Base-by-base conservation (phyloP, 1,140 invertebrate genomes). In the Mylabris phalerata region DNA sequence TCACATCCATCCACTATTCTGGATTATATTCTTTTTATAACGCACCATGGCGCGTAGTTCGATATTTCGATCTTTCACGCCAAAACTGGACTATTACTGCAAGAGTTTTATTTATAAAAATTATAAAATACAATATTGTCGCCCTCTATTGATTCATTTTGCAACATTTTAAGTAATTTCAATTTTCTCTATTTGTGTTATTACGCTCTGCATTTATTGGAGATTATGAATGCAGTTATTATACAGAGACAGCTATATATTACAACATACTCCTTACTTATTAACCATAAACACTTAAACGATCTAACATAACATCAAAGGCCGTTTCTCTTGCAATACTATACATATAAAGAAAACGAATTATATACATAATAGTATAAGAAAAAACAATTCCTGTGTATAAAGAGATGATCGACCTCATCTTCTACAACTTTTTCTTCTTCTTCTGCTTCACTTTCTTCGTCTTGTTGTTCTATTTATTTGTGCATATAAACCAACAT, bases 371-470 rank as follows among this genome's bases (percentile, higher is more conserved):
- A 49, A n/a, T 40, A 45, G 45, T 45, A 54, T 27, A 54, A 60
- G 52, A 63, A 63, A 63, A 63, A 63, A 54, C 56, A 56, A 60
- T 61, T 54, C 50, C 56, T 44, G 55, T 51, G 52, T 32, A 32
- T 7, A 32, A 32, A 32, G 62, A 64, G 62, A 64, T 64, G 59
- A 64, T 64, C 62, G 62, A 64, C 62, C 63, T 64, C 59, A 19
- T 19, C 19, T 19, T 56, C 52, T 59, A 57, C 55, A 50, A 52
- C 55, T 59, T 65, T 40, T 39, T 40, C 32, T 32, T 32, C 5
- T 13, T 45, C 24, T 13, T 45, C 44, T 45, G 44, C 11, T 32
- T 32, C 7, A 32, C 32, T 32, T 32, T 32, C 32, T 32, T 32
- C 4, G 4, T 44, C 43, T 4, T 44, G 4, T 24, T 11, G 9